Evolutionary conservation across 1,140 invertebrate genomes (phyloP).

Genomic region (Drosophila nannoptera): DNA sequence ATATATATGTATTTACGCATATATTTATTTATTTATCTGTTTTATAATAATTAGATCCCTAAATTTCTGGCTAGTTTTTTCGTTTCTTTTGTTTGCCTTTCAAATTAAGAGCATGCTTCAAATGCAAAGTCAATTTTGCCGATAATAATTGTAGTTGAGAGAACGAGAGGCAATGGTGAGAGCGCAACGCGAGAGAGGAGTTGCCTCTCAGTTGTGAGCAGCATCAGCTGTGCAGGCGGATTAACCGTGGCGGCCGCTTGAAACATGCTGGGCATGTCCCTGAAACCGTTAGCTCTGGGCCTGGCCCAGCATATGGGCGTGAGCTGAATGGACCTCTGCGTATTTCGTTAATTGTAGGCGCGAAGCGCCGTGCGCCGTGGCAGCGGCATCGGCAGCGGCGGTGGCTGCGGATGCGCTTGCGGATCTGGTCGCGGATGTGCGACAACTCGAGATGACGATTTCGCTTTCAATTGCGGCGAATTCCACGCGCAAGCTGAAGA

Average conservation of each 20-base stretch:
- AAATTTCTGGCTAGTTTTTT: constrained; percentile 11
- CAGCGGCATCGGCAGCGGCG: neutral
- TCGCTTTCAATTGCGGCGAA: constrained; percentile 19
- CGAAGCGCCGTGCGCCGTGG: constrained; percentile 4
- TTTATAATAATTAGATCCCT: neutral
- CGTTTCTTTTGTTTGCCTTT: constrained; percentile 11
- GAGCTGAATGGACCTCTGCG: constrained; percentile 21
- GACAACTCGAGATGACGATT: constrained; percentile 5
- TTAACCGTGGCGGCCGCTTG: constrained; percentile 9
- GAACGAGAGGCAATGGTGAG: neutral
- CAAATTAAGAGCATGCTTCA: constrained; percentile 55
- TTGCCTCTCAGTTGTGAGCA: neutral
- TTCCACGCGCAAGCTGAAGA: neutral
- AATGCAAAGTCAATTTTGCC: constrained; percentile 64
- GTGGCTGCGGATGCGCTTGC: constrained; percentile 1
- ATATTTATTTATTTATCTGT: neutral
- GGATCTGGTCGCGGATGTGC: neutral
- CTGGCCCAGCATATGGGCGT: constrained; percentile 23
- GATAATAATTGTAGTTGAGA: neutral
- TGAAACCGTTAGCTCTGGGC: constrained; percentile 19
- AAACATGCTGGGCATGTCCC: neutral
- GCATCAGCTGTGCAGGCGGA: neutral
- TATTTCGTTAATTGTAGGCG: constrained; percentile 36
- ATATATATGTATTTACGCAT: neutral
- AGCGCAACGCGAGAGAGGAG: neutral